phyloP scores from a whole-genome alignment of 92 coral and sea anemone genomes.

The Phenganax stokvisi region DNA sequence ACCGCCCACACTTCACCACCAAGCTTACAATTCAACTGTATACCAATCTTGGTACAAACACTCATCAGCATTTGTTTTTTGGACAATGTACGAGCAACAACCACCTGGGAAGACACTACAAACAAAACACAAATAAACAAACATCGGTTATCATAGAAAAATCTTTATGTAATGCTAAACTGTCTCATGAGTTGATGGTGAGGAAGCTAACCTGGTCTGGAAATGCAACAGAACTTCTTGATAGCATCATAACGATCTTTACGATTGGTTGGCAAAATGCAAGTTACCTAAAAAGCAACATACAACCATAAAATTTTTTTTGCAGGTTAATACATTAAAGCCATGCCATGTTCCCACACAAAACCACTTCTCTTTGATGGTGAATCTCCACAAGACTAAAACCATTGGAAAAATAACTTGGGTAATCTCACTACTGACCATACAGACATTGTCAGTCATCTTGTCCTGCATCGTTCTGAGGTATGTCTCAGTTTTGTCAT shows the following conservation, averaged over 20 bases:
- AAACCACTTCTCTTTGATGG: neutral
- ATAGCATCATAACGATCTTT: slow-evolving; percentile 95
- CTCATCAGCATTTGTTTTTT: slow-evolving; percentile 97
- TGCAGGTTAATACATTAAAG: too few species aligned
- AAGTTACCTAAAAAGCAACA: slow-evolving; percentile 32
- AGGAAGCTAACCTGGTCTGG: slow-evolving; percentile 66
- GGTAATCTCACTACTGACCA: slow-evolving; percentile 39
- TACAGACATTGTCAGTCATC: slow-evolving; percentile 37
- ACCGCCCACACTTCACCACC: slow-evolving; percentile 99
- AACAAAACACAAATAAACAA: slow-evolving; percentile 3
- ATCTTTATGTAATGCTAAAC: neutral
- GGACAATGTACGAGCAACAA: slow-evolving; percentile 75
- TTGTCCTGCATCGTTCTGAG: slow-evolving; percentile 40
- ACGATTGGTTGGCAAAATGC: slow-evolving; percentile 72
- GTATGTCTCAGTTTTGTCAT: slow-evolving; percentile 75
- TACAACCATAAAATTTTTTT: neutral
- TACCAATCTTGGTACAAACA: slow-evolving; percentile 93
- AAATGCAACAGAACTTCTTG: slow-evolving; percentile 89
- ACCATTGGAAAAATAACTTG: neutral
- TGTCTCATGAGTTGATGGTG: neutral
- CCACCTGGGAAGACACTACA: slow-evolving; percentile 87
- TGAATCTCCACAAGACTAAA: neutral
- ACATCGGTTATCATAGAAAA: neutral
- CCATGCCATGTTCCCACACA: neutral
- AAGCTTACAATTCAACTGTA: slow-evolving; percentile 83